Conservation (phyloP, 1,140 invertebrate species). For the Magallana gigas region DNA sequence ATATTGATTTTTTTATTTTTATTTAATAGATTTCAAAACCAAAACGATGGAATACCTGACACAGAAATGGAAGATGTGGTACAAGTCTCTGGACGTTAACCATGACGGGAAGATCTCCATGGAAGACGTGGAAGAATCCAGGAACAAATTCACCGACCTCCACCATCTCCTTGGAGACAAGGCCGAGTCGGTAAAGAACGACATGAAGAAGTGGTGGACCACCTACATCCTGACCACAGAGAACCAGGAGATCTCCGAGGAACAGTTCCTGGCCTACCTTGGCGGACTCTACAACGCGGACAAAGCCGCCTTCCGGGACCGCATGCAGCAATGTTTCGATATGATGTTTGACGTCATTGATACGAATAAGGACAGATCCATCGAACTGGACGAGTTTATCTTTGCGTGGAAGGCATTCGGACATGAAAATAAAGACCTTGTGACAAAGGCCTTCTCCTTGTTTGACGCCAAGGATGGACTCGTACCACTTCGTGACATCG, state of each 20-base stretch:
- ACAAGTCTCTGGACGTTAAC: constrained; percentile 65
- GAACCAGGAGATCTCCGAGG: constrained; percentile 49
- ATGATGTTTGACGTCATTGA: constrained; percentile 65
- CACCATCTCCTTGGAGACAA: constrained; percentile 61
- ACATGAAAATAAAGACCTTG: constrained; percentile 62
- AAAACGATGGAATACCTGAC: constrained; percentile 55
- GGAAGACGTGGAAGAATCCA: constrained; percentile 63
- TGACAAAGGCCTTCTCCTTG: constrained; percentile 60
- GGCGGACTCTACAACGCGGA: constrained; percentile 45
- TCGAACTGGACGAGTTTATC: constrained; percentile 62
- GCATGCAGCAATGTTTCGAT: constrained; percentile 61
- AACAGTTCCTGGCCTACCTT: constrained; percentile 51
- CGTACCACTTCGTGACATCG: constrained; percentile 10
- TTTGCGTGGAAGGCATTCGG: constrained; percentile 65
- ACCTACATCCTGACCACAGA: constrained; percentile 41
- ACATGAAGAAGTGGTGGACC: constrained; percentile 58
- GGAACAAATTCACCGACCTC: constrained; percentile 63
- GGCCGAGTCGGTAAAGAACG: constrained; percentile 44
- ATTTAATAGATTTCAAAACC: not conserved
- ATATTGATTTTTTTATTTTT: not conserved
- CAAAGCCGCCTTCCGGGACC: constrained; percentile 48
- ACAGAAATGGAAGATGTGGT: constrained; percentile 65
- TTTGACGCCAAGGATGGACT: constrained; percentile 57
- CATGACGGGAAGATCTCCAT: constrained; percentile 64
- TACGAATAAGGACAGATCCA: constrained; percentile 65